Base-by-base conservation (phyloP, 2,888 invertebrate species). In the Scaptomyza parva region DNA sequence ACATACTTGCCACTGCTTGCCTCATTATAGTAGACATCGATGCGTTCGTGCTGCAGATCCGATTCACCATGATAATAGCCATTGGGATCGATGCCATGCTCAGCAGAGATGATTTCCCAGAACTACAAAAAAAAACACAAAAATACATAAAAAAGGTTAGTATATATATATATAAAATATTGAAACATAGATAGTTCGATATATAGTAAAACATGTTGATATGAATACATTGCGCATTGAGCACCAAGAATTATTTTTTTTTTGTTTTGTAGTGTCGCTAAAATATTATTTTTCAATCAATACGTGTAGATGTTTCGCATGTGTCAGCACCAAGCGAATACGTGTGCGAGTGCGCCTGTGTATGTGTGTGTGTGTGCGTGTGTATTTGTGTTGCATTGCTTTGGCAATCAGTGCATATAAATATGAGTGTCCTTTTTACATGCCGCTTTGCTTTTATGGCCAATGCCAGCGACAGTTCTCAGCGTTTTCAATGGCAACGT, bases 21-120 rank as follows among this genome's bases (percentile, higher is more conserved):
- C 89, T 96, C 95, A 89, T 94, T 96, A 92, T 95, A 96, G 91
- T 96, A 96, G 6, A 96, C 96, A 78, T 95, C 94, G 84, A 97
- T 95, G 55, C 96, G 93, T 89, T 96, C 96, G 73, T 94, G 91
- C 89, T 97, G 96, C 70, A 96, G 92, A 61, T 95, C 94, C 64
- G 94, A 95, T 87, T 95, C 95, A 0, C 96, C 96, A 26, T 92
- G 92, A 90, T 96, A 96, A 33, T 93, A 91, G n/a, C 96, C 96
- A 33, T 93, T 94, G 6, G 95, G 94, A 89, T 95, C 95, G 57
- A 96, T 94, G 35, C 96, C 96, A 89, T 96, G 96, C 86, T 96
- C 96, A 81, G 96, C 96, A 0, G 96, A 96, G 84, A 96, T 96
- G 30, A 96, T 94, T 92, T 96, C 96, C 95, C 95, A 95, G 90